Evolutionary conservation across 2,888 invertebrate species (phyloP), one percentile per base, ranked within the genome.

Genomic region (Agonopterix alstromeriana): DNA sequence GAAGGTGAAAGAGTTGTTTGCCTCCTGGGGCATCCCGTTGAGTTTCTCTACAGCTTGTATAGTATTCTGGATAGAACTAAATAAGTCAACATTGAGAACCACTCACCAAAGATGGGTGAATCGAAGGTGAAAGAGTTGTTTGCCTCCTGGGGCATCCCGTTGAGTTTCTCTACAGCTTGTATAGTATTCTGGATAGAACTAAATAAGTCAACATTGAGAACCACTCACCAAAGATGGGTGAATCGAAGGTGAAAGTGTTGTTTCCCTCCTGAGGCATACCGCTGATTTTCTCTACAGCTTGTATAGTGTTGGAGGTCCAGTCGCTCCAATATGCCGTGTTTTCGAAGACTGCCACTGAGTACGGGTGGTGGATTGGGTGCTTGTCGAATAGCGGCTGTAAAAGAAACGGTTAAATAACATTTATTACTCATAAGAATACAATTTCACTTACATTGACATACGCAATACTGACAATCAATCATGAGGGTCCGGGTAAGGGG

Each of bases 321-420:
- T 98, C 97, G 42, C 95, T 95, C 97, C 97, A 98, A 79, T 93
- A 98, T 0, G 98, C 73, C 1, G 90, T 90, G 76, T 97, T 94
- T 80, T 97, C 97, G 72, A 97, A 98, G 1, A 98, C 92, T 0
- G 95, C 91, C 54, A 98, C 85, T 0, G 95, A 92, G 77, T 94
- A 96, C 0, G 98, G 97, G 73, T 95, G 94, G 56, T 93, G 92
- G 10, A 94, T 90, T 3, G 0, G 38, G 11, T 92, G 84, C n/a
- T 90, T 91, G 10, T 77, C 66, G 60, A 81, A 74, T 1, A 86
- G 53, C 0, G 74, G 56, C 60, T 91, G 77, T 1, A 91, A 69
- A 42, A n/a, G 12, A 7, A 10, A 38, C n/a, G 38, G 38, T 9
- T 9, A 36, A 2, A 17, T 2, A 17, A 17, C 17, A 17, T 17